Conservation (phyloP, 30 jellyfish, hydroid and myxozoan genomes). For the Chrysaora quinquecirrha region DNA sequence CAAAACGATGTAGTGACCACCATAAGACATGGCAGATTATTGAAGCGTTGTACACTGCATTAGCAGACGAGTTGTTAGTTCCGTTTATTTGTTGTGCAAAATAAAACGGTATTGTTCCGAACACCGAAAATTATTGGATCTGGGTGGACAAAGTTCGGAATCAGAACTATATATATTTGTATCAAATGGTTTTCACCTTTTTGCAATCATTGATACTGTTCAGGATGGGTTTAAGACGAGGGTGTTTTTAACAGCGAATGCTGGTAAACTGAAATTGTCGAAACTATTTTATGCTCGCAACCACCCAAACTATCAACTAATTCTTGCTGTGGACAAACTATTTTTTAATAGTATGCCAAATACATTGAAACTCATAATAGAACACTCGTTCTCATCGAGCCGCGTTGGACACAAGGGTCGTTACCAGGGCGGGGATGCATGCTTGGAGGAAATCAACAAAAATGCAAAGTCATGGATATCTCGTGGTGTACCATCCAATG, state of each 20-base stretch:
- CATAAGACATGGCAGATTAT: not conserved
- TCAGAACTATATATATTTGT: not conserved
- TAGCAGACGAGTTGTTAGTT: no score
- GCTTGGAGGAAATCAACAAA: constrained; percentile 33
- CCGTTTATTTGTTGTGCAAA: not conserved
- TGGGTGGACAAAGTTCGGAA: not conserved
- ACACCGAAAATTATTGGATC: not conserved
- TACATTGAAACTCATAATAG: not conserved
- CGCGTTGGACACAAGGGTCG: not conserved
- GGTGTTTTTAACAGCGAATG: not conserved
- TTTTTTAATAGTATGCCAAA: not conserved
- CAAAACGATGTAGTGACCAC: not conserved
- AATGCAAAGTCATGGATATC: constrained; percentile 7
- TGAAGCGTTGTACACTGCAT: not conserved
- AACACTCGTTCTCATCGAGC: not conserved
- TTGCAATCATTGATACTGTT: not conserved
- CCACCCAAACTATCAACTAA: not conserved
- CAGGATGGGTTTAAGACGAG: not conserved
- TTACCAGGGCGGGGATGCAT: no score
- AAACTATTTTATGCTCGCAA: not conserved
- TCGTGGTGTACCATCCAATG: constrained; percentile 18
- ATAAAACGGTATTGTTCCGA: not conserved
- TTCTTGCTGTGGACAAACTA: not conserved
- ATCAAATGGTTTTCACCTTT: constrained; percentile 16
- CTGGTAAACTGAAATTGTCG: not conserved